These are phyloP conservation scores for Malthinus seriepunctatus DNA, from an alignment of 2,888 invertebrate species.

Conservation along the genomic window DNA sequence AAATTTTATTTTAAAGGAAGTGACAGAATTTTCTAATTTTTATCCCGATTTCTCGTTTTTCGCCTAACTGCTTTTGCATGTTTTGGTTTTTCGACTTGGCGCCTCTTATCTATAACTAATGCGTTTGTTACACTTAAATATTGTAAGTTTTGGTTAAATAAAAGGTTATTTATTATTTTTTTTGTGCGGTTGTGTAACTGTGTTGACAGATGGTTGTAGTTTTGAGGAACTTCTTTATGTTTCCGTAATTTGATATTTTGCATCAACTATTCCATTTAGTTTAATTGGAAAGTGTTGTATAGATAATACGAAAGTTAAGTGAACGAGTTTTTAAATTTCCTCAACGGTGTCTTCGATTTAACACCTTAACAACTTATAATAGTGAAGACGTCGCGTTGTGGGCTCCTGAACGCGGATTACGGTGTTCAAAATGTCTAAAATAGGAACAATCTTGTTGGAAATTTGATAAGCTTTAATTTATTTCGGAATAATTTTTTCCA, in stretches of 20 bases:
- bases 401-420: too few species aligned
- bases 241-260: conserved; percentile 21
- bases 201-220: conserved; percentile 23
- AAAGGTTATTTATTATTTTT: conserved; percentile 7
- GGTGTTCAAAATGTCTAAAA: too few species aligned
- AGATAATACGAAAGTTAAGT: too few species aligned
- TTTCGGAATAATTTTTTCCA: too few species aligned
- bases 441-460: too few species aligned
- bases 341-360: too few species aligned
- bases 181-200: conserved; percentile 7
- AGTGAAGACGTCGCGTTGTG: too few species aligned
- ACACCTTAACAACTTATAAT: too few species aligned
- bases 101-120: conserved; percentile 11
- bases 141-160: conserved; percentile 8
- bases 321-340: too few species aligned
- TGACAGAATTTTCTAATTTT: neutral
- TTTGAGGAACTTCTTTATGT: conserved; percentile 21
- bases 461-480: too few species aligned
- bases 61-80: too few species aligned
- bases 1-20: conserved; percentile 14
- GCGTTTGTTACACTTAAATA: conserved; percentile 13
- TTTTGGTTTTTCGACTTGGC: conserved; percentile 7
- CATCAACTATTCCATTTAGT: neutral
- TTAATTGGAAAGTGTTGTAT: conserved; percentile 8
- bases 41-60: too few species aligned